Evolutionary conservation across 2,797 vertebrate species (phyloP), one percentile per base, ranked within the genome.

Genomic region (Chaetophractus vellerosus): DNA sequence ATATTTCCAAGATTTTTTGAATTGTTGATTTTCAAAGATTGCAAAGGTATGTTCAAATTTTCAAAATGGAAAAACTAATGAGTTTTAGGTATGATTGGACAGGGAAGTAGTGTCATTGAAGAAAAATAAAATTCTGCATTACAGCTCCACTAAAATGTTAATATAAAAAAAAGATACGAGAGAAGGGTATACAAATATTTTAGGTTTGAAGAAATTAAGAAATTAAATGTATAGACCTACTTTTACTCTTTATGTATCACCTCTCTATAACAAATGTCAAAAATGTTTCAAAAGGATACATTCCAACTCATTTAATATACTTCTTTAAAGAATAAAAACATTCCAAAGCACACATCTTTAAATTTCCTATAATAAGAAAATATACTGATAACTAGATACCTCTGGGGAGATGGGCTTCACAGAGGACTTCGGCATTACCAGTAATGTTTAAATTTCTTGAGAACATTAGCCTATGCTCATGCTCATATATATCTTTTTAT

Each of bases 301-400:
- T 68, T 84, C 16, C 16, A 74, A 93, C 6, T 59, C 21, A 75
- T 19, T 93, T 31, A 84, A 79, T 33, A 61, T 1, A 89, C 16
- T 69, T 15, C 31, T 89, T 94, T 64, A 61, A 63, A 94, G 15
- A 90, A 94, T 26, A 72, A n/a, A 79, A 79, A 79, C 50, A 69
- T 55, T 74, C 7, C 71, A 80, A 96, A 90, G 14, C 24, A 86
- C 15, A 81, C 0, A 71, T 15, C 11, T 93, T 80, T 61, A 90
- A 76, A 91, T 81, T 33, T 93, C 26, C 48, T 74, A 72, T 74
- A 64, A 82, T 5, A 66, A 0, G 3, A 90, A 78, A 90, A 71
- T 52, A 9, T 2, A 11, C 28, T 83, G 28, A 72, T 33, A 69
- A 24, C 75, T 48, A 79, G 48, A 15, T 63, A 38, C 50, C 21